Evolutionary conservation across 2,888 invertebrate genomes (phyloP).

Genomic region (Phengaris alcon): DNA sequence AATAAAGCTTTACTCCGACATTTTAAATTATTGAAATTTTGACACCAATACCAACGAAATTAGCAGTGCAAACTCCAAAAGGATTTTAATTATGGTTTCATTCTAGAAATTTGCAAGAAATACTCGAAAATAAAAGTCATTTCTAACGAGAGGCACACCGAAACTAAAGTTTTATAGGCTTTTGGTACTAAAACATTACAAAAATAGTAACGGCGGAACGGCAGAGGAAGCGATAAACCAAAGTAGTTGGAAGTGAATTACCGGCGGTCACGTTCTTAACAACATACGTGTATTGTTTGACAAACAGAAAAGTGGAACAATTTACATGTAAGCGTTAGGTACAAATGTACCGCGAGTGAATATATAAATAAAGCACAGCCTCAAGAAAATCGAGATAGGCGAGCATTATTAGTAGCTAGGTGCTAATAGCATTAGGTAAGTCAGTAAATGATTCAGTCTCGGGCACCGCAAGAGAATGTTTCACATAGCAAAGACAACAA

Average conservation of each 20-base stretch:
- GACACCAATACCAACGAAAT: too few species aligned
- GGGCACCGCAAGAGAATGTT: too few species aligned
- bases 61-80: too few species aligned
- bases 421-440: too few species aligned
- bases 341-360: neutral
- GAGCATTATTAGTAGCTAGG: neutral
- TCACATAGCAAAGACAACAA: too few species aligned
- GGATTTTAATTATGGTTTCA: neutral
- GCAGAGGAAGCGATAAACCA: neutral
- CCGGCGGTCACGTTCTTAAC: neutral
- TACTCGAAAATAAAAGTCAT: neutral
- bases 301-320: neutral
- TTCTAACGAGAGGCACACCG: neutral
- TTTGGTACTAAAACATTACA: neutral
- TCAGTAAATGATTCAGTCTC: too few species aligned
- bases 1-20: slow-evolving; percentile 19
- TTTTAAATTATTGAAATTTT: too few species aligned
- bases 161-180: neutral
- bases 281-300: slow-evolving; percentile 5
- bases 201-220: neutral
- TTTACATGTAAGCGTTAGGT: neutral
- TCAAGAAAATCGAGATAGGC: neutral
- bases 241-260: neutral
- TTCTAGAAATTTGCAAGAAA: neutral
- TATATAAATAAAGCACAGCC: neutral